Percentiles rank a stretch among this genome's conserved stretches.
phyloP scores from a whole-genome alignment of 2,113 vertebrate genomes.

The Okapia johnstoni region DNA sequence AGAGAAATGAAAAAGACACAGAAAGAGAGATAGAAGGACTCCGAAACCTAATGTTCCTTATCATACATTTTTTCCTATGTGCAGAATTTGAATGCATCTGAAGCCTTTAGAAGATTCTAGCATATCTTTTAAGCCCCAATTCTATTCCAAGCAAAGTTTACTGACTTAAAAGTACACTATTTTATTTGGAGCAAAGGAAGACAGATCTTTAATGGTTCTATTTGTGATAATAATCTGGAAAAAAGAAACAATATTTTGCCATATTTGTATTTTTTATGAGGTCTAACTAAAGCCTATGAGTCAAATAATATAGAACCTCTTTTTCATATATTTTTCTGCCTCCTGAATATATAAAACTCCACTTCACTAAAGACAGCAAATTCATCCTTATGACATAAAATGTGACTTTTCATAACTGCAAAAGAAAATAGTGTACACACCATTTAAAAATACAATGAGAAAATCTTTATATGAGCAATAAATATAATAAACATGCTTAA shows the following conservation, averaged over 20 bases:
- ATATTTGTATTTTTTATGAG: slow-evolving; percentile 20
- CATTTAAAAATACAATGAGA: slow-evolving; percentile 68
- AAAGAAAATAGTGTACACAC: slow-evolving; percentile 14
- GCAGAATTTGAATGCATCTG: neutral
- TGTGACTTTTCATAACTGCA: slow-evolving; percentile 46
- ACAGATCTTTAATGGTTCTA: neutral
- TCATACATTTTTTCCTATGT: neutral
- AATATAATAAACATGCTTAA: slow-evolving; percentile 67
- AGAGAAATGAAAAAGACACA: neutral
- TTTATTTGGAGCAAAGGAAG: slow-evolving; percentile 3
- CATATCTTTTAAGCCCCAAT: neutral
- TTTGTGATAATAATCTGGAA: slow-evolving; percentile 14
- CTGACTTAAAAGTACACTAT: neutral
- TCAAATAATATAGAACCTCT: neutral
- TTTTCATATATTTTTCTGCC: neutral
- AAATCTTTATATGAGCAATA: slow-evolving; percentile 52
- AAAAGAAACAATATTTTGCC: neutral
- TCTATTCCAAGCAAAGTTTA: neutral
- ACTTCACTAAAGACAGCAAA: slow-evolving; percentile 45
- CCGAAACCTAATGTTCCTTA: neutral
- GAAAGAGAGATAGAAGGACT: neutral
- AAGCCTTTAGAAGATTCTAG: neutral
- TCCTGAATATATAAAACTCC: slow-evolving; percentile 30
- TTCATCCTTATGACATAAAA: slow-evolving; percentile 57
- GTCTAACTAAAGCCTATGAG: slow-evolving; percentile 1